phyloP scores from a whole-genome alignment of 2,797 vertebrate species.

The Neosilurus hyrtlii region DNA sequence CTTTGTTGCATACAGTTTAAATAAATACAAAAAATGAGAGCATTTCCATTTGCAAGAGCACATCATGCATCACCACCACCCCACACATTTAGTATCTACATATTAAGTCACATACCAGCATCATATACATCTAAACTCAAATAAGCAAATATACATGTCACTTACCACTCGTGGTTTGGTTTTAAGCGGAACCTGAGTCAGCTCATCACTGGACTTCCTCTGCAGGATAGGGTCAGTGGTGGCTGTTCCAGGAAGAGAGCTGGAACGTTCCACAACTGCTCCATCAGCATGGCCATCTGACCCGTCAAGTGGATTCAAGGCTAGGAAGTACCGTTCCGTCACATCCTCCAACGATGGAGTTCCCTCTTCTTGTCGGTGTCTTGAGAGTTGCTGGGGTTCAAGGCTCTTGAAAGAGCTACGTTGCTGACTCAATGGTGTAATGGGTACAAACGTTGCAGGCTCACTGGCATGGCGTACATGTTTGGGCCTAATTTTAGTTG shows the following conservation, averaged over 20 bases:
- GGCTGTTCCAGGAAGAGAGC: constrained; percentile 63
- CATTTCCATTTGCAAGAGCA: neutral
- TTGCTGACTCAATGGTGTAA: constrained; percentile 70
- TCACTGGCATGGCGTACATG: constrained; percentile 89
- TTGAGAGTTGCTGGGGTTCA: constrained; percentile 60
- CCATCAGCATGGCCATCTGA: constrained; percentile 60
- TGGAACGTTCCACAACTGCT: constrained; percentile 65
- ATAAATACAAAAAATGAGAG: neutral
- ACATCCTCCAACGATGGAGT: constrained; percentile 84
- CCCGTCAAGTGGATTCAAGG: constrained; percentile 68
- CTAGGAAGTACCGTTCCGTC: constrained; percentile 84
- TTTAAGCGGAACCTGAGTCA: constrained; percentile 63
- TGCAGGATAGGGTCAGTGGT: constrained; percentile 69
- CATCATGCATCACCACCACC: neutral
- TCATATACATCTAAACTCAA: constrained; percentile 5
- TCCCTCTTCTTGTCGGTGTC: constrained; percentile 65
- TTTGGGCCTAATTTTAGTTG: constrained; percentile 69
- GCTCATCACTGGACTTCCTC: constrained; percentile 71
- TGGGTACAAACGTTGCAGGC: constrained; percentile 83
- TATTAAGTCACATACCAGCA: neutral
- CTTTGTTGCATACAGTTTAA: neutral
- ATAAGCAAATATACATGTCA: constrained; percentile 48
- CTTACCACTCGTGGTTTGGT: constrained; percentile 95
- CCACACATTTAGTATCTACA: neutral
- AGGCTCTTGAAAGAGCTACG: constrained; percentile 47